A percentile compares a stretch with the other conserved stretches of the same genome.
Evolutionary conservation across 2,797 vertebrate genomes (phyloP).

Genomic region (Gila robusta): DNA sequence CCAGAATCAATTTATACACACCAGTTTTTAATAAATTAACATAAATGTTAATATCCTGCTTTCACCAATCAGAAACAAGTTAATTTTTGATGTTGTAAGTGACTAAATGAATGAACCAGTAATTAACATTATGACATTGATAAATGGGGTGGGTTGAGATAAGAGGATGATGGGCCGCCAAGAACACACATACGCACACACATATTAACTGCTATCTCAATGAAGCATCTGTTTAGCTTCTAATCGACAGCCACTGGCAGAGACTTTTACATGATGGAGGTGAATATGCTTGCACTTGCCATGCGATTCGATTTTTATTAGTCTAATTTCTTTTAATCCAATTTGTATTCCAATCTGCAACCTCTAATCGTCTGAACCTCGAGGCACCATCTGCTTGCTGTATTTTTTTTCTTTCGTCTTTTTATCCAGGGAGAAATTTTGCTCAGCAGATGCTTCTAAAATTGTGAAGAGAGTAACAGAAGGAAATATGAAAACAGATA

Average conservation of each 20-base stretch:
- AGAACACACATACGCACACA: constrained; percentile 86
- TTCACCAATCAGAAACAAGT: constrained; percentile 74
- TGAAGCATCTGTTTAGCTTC: constrained; percentile 94
- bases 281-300: constrained; percentile 79
- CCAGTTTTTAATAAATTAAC: background rate
- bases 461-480: constrained; percentile 40
- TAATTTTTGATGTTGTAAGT: constrained; percentile 82
- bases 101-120: constrained; percentile 95
- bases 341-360: constrained; percentile 99
- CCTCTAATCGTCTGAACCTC: constrained; percentile 98
- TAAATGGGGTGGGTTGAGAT: constrained; percentile 90
- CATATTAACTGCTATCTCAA: constrained; percentile 95
- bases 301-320: constrained; percentile 98
- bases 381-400: constrained; percentile 94
- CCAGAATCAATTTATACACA: background rate
- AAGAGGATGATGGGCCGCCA: constrained; percentile 84
- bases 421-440: constrained; percentile 74
- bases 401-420: constrained; percentile 46
- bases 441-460: constrained; percentile 88
- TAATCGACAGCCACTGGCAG: constrained; percentile 85
- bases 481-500: constrained; percentile 29
- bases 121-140: constrained; percentile 97
- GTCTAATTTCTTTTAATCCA: constrained; percentile 99
- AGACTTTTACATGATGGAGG: constrained; percentile 65
- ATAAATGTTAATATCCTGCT: background rate